Evolutionary conservation across 2,888 invertebrate genomes (phyloP), one percentile per base, ranked within the genome.

Genomic region (Tromatobia lineatoria): DNA sequence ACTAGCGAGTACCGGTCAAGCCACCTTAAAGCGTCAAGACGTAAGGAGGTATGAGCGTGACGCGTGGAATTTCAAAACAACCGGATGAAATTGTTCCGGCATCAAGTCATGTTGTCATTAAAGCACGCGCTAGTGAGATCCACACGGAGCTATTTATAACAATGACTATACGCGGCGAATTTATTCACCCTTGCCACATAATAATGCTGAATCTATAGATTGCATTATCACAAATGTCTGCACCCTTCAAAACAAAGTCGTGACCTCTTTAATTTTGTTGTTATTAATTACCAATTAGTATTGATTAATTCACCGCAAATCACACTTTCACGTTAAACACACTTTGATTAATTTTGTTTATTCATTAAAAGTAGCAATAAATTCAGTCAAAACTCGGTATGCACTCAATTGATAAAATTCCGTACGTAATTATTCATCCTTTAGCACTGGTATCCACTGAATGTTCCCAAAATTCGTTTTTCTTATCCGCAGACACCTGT

Each of bases 101-200:
- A 57, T 76, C 71, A 52, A 73, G 73, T 77, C 80, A 67, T 69
- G 77, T 38, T 80, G 83, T 83, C 73, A 73, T 73, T 61, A 77
- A 61, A 29, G 18, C 61, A 50, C 23, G 29, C 71, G 69, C 54
- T 8, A 20, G 13, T 25, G 67, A 61, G 47, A n/a, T 54, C 18
- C 69, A 42, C 38, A 75, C 66, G 23, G 23, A 57, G 84, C 84
- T 86, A 87, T 86, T 87, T 86, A 82, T 86, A 86, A 84, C 70
- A 86, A 83, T 87, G 86, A 86, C 86, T 73, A 75, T 84, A 75
- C 71, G 47, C 54, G 54, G 69, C 75, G 69, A 69, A 83, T 79
- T 83, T 75, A 54, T 79, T 74, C 64, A 38, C 61, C 66, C 61
- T 50, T 34, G 34, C 75, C 75, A 71, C 76, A 76, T 80, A 80